Conservation (phyloP, 2,797 vertebrate species). For the Ctenopoma kingsleyae region DNA sequence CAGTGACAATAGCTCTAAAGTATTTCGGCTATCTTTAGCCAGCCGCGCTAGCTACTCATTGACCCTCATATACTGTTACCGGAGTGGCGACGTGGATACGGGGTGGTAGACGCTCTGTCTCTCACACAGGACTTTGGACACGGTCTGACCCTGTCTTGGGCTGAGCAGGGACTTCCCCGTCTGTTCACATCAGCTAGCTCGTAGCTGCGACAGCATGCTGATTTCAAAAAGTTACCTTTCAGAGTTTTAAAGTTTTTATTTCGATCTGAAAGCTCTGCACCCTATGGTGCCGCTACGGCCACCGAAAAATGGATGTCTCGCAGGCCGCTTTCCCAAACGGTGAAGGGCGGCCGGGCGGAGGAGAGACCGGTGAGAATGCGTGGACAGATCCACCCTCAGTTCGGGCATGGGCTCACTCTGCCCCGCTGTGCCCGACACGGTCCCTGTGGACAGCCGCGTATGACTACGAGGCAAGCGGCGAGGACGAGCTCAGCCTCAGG, state of each 20-base stretch:
- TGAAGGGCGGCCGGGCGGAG: slow-evolving; percentile 83
- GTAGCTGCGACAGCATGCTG: slow-evolving; percentile 59
- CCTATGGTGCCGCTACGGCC: slow-evolving; percentile 87
- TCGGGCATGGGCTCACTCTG: slow-evolving; percentile 79
- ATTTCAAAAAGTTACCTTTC: slow-evolving; percentile 31
- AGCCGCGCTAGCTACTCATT: slow-evolving; percentile 48
- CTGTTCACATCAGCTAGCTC: slow-evolving; percentile 18
- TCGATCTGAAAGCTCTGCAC: slow-evolving; percentile 75
- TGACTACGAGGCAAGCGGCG: slow-evolving; percentile 90
- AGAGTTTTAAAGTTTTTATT: slow-evolving; percentile 62
- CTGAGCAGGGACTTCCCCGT: slow-evolving; percentile 23
- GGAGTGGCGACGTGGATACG: slow-evolving; percentile 75
- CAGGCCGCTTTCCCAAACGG: slow-evolving; percentile 89
- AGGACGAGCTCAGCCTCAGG: slow-evolving; percentile 91
- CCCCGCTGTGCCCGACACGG: slow-evolving; percentile 82
- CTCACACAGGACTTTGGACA: slow-evolving; percentile 76
- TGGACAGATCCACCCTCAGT: slow-evolving; percentile 75
- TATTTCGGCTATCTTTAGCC: slow-evolving; percentile 36
- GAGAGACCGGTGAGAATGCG: slow-evolving; percentile 76
- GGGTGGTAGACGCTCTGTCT: slow-evolving; percentile 30
- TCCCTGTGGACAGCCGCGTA: slow-evolving; percentile 91
- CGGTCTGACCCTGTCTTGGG: slow-evolving; percentile 30
- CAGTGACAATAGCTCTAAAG: slow-evolving; percentile 2
- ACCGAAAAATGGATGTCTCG: slow-evolving; percentile 88
- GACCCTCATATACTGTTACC: slow-evolving; percentile 47